Conservation (phyloP, 2,113 vertebrate genomes). For the Sminthopsis crassicaudata region DNA sequence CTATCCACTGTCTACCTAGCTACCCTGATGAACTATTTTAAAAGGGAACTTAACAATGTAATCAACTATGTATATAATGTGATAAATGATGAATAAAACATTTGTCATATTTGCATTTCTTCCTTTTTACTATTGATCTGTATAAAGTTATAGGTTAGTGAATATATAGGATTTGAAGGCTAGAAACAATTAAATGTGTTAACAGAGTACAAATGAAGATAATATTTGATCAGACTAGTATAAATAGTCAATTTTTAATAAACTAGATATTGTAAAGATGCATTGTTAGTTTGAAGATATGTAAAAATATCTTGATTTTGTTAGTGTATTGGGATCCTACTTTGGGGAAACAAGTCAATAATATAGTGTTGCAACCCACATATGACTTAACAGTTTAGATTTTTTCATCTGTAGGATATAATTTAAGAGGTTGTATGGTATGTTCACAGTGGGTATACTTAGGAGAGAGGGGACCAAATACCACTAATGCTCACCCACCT, state of each 20-base stretch:
- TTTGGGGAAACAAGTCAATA: background rate
- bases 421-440: background rate
- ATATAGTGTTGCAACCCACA: background rate
- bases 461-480: background rate
- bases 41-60: background rate
- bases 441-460: background rate
- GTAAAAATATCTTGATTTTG: background rate
- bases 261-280: background rate
- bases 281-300: background rate
- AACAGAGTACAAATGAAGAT: background rate
- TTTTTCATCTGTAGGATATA: background rate
- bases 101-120: background rate
- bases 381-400: background rate
- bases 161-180: background rate
- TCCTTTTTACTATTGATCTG: background rate
- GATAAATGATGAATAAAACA: background rate
- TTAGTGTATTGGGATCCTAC: background rate
- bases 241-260: background rate
- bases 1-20: too few species aligned
- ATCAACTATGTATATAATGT: background rate
- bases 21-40: background rate
- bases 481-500: background rate
- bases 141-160: background rate
- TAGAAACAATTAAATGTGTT: background rate
- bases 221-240: background rate